A percentile compares a stretch with the other conserved stretches of the same genome.
Evolutionary conservation across 2,113 vertebrate species (phyloP).

Genomic region (Rhodinocichla rosea): DNA sequence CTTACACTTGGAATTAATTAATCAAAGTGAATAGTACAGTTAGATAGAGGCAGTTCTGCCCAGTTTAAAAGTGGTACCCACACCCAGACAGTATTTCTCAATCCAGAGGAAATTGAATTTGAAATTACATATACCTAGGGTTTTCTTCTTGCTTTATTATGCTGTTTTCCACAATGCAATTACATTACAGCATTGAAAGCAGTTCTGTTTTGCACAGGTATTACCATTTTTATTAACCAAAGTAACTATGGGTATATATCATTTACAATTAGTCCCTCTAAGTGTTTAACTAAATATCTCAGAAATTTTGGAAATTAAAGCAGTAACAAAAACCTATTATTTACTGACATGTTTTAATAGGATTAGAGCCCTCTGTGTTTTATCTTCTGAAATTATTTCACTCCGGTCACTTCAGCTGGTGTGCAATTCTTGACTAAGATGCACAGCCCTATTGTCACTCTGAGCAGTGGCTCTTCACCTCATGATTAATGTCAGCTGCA

Average conservation of each 20-base stretch:
- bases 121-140: not conserved
- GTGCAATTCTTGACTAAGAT: conserved; percentile 36
- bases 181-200: not conserved
- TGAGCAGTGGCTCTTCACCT: not conserved
- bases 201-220: not conserved
- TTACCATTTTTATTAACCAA: conserved; percentile 32
- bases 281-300: conserved; percentile 13
- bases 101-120: not conserved
- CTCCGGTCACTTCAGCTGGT: not conserved
- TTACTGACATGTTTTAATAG: conserved; percentile 45
- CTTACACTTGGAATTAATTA: not conserved
- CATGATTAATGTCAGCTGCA: conserved; percentile 29
- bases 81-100: not conserved
- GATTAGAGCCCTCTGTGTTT: conserved; percentile 35
- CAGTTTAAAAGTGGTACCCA: not conserved
- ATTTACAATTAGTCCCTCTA: not conserved
- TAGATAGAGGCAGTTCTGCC: not conserved
- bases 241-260: not conserved
- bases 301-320: conserved; percentile 18
- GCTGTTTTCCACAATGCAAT: not conserved
- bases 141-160: not conserved
- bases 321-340: conserved; percentile 22
- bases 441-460: not conserved
- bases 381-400: conserved; percentile 27
- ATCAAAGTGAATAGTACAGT: not conserved